A percentile compares a stretch with the other conserved stretches of the same genome.
Evolutionary conservation across 2,113 vertebrate species (phyloP).

Genomic region (Nestor notabilis): DNA sequence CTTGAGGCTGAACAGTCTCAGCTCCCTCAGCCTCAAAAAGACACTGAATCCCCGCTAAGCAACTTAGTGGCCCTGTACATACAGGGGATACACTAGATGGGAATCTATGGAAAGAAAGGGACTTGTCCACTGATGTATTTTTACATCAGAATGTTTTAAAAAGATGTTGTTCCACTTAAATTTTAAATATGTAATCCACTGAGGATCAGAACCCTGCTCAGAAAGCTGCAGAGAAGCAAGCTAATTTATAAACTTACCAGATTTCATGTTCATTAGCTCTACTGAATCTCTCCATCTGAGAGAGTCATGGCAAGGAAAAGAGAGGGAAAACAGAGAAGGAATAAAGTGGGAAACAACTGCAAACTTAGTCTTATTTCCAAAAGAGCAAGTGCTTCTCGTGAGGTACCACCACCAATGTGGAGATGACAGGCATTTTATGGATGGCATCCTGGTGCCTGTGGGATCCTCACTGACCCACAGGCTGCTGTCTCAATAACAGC

Average conservation of each 20-base stretch:
- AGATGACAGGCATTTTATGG: not conserved
- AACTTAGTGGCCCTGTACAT: not conserved
- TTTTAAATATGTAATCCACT: not conserved
- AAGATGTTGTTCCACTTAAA: not conserved
- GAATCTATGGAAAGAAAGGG: not conserved
- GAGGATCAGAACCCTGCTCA: not conserved
- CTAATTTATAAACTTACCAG: not conserved
- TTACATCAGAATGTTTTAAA: not conserved
- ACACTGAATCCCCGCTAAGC: not conserved
- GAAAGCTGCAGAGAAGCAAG: not conserved
- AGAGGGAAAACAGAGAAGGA: not conserved
- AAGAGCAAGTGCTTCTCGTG: not conserved
- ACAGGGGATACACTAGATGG: not conserved
- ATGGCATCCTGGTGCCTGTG: not conserved
- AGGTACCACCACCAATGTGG: not conserved
- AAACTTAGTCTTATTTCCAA: not conserved
- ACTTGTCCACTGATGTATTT: not conserved
- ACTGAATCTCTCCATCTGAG: not conserved
- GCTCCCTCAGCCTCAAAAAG: not conserved
- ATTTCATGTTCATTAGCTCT: not conserved
- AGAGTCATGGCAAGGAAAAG: rapidly evolving
- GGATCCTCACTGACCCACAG: not conserved
- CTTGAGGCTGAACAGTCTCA: not conserved
- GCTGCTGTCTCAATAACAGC: not conserved
- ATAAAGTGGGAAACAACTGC: not conserved